A percentile compares a stretch with the other conserved stretches of the same genome.
These are phyloP conservation scores for Clupea harengus DNA, from an alignment of 2,113 vertebrate genomes.

Conservation along the genomic window DNA sequence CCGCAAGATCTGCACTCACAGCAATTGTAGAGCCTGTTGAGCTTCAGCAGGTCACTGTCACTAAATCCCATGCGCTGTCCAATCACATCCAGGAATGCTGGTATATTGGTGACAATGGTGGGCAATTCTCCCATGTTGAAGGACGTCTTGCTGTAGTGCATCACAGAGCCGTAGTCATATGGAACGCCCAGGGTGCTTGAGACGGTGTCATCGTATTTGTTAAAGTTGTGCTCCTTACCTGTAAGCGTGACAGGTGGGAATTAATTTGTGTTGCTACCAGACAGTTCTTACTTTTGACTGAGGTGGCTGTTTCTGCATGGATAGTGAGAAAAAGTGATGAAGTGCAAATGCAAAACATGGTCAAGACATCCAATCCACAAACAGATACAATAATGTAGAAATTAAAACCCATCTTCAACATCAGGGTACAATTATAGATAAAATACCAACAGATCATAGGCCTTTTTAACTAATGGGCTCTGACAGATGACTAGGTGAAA, in stretches of 20 bases:
- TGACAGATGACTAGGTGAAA: neutral
- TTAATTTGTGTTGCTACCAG: neutral
- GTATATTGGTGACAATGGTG: constrained; percentile 87
- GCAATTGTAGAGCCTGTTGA: constrained; percentile 87
- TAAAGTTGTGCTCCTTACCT: constrained; percentile 84
- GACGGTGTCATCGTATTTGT: constrained; percentile 65
- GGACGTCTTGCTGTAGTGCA: constrained; percentile 87
- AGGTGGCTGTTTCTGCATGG: no score
- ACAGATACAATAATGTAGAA: no score
- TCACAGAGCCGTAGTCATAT: constrained; percentile 87
- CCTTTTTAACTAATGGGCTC: neutral
- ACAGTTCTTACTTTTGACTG: no score
- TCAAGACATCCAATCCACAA: no score
- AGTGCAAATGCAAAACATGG: no score
- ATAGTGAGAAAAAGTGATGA: no score
- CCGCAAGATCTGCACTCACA: constrained; percentile 67
- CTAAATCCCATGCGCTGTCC: constrained; percentile 95
- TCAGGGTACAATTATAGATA: no score
- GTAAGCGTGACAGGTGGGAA: constrained; percentile 20
- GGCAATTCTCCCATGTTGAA: constrained; percentile 78
- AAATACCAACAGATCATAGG: no score
- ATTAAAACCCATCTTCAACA: no score
- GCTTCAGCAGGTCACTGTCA: constrained; percentile 81
- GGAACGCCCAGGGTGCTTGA: constrained; percentile 79
- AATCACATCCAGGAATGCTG: constrained; percentile 83